Evolutionary conservation across 2,888 invertebrate genomes (phyloP).

Genomic region (Lycocerus yunnanus): DNA sequence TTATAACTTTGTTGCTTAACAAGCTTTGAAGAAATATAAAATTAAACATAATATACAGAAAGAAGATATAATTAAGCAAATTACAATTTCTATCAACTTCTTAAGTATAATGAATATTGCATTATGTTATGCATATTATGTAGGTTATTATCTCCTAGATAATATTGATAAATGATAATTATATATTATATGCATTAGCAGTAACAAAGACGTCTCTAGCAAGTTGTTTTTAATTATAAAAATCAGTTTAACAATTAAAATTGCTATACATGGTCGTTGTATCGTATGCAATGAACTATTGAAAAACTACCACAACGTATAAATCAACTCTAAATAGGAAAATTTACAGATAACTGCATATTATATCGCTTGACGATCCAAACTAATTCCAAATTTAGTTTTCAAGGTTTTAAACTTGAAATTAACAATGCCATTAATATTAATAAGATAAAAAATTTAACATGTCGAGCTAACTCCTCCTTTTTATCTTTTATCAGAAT

Average conservation of each 20-base stretch:
- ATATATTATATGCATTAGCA: background rate
- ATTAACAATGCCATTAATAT: too few species aligned
- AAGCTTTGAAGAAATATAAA: background rate
- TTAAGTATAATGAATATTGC: background rate
- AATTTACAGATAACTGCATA: too few species aligned
- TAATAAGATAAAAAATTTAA: too few species aligned
- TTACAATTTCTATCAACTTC: background rate
- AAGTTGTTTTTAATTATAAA: background rate
- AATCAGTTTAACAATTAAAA: background rate
- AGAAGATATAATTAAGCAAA: background rate
- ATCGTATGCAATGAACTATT: background rate
- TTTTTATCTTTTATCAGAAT: too few species aligned
- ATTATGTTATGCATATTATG: background rate
- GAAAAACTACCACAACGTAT: background rate
- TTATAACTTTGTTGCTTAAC: background rate
- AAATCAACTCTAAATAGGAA: background rate
- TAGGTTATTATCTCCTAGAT: background rate
- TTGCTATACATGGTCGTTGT: background rate
- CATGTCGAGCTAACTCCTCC: too few species aligned
- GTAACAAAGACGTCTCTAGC: background rate
- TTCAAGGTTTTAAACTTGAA: too few species aligned
- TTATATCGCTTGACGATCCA: too few species aligned
- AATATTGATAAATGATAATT: background rate
- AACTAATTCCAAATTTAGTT: too few species aligned
- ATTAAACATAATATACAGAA: background rate